These are phyloP conservation scores for Cistogaster globosa DNA, from an alignment of 2,888 invertebrate genomes.

Conservation along the genomic window DNA sequence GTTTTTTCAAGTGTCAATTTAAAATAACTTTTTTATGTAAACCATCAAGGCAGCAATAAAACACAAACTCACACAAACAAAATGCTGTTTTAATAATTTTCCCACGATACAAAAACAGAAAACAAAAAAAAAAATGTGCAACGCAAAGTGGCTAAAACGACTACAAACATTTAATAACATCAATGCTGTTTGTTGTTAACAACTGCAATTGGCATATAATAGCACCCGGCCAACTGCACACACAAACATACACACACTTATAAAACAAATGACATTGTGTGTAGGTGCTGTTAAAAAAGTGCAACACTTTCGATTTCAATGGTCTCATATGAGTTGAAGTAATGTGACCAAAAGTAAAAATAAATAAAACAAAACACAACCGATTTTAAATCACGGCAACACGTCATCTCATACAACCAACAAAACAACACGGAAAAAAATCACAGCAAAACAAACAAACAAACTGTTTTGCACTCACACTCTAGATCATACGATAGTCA, in stretches of 20 bases:
- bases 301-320: constrained; percentile 68
- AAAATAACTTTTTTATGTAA: too few relatives aligned
- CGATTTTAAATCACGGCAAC: constrained; percentile 67
- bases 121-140: constrained; percentile 26
- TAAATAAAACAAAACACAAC: constrained; percentile 49
- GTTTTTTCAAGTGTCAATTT: too few relatives aligned
- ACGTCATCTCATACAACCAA: constrained; percentile 62
- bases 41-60: too few relatives aligned
- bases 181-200: constrained; percentile 46
- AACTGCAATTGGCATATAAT: constrained; percentile 49
- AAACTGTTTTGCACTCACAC: constrained; percentile 38
- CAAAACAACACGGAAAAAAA: constrained; percentile 32
- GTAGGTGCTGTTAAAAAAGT: constrained; percentile 55
- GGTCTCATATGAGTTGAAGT: constrained; percentile 43
- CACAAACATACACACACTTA: constrained; percentile 10
- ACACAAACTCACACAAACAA: not conserved
- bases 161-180: constrained; percentile 55
- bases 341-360: constrained; percentile 59
- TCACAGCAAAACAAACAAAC: constrained; percentile 3
- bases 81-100: constrained; percentile 65
- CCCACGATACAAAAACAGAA: too few relatives aligned
- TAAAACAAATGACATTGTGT: not conserved
- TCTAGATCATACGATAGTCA: constrained; percentile 2
- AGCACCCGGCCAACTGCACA: constrained; percentile 35
- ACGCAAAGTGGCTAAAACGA: constrained; percentile 58